Evolutionary conservation across 37 sponge, comb jelly and placozoan genomes (phyloP).

Genomic region (Agelas oroides): DNA sequence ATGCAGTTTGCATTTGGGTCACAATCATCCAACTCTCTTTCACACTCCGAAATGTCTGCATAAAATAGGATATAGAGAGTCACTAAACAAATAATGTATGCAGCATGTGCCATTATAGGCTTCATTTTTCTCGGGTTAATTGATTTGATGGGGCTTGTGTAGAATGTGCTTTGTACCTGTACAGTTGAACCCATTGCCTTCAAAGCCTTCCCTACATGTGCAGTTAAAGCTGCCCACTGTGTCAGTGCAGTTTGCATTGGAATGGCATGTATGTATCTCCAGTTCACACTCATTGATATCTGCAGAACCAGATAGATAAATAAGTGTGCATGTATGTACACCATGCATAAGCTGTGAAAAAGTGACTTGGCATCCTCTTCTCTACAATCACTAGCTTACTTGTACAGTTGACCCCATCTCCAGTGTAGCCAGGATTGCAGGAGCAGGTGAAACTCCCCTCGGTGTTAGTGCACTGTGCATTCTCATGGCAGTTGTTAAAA

Average conservation of each 20-base stretch:
- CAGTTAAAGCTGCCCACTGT: conserved; percentile 1
- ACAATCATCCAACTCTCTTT: conserved; percentile 16
- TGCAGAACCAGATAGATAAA: neutral
- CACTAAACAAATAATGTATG: too few species aligned
- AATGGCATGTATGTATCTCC: neutral
- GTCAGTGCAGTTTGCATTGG: conserved; percentile 8
- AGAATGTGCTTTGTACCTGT: too few species aligned
- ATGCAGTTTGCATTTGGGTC: conserved; percentile 19
- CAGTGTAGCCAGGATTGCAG: conserved; percentile 17
- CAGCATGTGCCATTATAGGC: too few species aligned
- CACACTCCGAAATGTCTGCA: conserved; percentile 65
- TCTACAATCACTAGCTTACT: too few species aligned
- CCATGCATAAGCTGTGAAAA: too few species aligned
- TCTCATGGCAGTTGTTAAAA: neutral
- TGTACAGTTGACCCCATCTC: too few species aligned
- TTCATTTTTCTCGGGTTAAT: too few species aligned
- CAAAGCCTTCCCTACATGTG: neutral
- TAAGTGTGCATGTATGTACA: too few species aligned
- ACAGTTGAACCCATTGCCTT: too few species aligned
- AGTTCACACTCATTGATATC: conserved; percentile 12
- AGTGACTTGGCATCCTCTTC: too few species aligned
- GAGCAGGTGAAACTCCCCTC: conserved; percentile 7
- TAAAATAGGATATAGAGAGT: too few species aligned
- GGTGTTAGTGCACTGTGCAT: conserved; percentile 5
- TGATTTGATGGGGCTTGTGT: too few species aligned